These are phyloP conservation scores for Peromyscus maniculatus DNA, from an alignment of 2,113 vertebrate genomes.

Conservation along the genomic window DNA sequence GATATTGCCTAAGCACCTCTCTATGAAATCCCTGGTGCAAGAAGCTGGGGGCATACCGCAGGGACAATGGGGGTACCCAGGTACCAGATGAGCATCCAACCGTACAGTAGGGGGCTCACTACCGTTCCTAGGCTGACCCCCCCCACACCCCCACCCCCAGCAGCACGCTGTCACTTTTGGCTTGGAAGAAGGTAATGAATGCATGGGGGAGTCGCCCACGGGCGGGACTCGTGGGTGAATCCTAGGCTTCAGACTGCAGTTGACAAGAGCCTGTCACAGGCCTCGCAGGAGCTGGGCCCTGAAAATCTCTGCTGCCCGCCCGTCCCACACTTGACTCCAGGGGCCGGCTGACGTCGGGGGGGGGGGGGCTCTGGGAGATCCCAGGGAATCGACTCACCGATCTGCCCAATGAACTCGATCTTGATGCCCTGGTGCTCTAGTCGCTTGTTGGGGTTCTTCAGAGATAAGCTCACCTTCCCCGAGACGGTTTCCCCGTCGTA, in stretches of 20 bases:
- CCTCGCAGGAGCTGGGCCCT: background rate
- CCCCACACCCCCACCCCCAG: background rate
- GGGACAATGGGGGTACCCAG: background rate
- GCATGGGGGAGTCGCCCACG: background rate
- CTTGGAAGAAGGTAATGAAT: background rate
- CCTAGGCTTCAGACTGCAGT: conserved; percentile 9
- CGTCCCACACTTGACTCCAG: background rate
- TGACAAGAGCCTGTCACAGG: background rate
- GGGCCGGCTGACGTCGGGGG: background rate
- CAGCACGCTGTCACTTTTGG: conserved; percentile 43
- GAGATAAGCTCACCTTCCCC: conserved; percentile 94
- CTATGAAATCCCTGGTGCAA: background rate
- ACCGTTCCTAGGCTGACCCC: background rate
- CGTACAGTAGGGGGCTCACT: background rate
- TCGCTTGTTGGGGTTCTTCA: conserved; percentile 96
- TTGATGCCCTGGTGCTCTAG: conserved; percentile 99
- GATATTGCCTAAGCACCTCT: background rate
- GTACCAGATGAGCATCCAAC: background rate
- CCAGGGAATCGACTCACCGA: conserved; percentile 90
- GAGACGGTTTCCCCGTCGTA: conserved; percentile 98
- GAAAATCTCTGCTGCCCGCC: background rate
- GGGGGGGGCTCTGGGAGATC: background rate
- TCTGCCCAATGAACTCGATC: conserved; percentile 98
- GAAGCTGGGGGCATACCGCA: background rate
- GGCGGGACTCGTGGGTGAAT: background rate